Percentiles rank a stretch among this genome's conserved stretches.
These are phyloP conservation scores for Pherbina coryleti DNA, from an alignment of 2,888 invertebrate genomes.

Conservation along the genomic window DNA sequence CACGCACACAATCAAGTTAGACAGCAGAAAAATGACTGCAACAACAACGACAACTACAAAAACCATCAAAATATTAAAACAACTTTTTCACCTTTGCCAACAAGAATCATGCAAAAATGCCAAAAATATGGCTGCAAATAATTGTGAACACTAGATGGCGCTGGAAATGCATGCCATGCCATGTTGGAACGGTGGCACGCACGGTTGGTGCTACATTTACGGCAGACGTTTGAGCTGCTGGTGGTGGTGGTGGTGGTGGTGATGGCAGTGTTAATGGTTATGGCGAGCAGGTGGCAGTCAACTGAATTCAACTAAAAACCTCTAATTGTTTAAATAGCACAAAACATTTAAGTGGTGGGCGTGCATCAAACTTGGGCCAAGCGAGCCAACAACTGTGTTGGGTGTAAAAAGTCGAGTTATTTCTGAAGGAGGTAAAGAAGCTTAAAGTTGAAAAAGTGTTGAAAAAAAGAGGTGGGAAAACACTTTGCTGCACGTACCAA, in stretches of 20 bases:
- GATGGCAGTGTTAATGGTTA: no score
- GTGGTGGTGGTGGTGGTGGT: no score
- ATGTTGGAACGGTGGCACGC: neutral
- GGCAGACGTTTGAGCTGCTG: neutral
- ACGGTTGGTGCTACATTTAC: no score
- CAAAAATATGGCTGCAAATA: slow-evolving; percentile 11
- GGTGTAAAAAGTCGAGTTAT: no score
- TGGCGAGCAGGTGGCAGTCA: neutral
- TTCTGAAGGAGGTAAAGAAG: no score
- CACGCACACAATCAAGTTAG: no score
- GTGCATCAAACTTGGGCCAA: neutral
- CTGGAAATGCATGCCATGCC: neutral
- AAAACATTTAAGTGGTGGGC: slow-evolving; percentile 22
- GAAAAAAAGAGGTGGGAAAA: neutral
- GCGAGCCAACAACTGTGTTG: no score
- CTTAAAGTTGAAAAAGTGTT: no score
- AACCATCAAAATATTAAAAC: no score
- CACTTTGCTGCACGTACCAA: neutral
- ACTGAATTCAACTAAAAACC: slow-evolving; percentile 20
- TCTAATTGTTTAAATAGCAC: slow-evolving; percentile 31
- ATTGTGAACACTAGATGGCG: slow-evolving; percentile 1
- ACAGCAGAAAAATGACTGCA: no score
- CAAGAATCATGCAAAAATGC: neutral
- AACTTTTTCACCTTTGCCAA: neutral
- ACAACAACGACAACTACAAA: no score